These are phyloP conservation scores for Aethes cnicana DNA, from an alignment of 2,888 invertebrate genomes.

Conservation along the genomic window DNA sequence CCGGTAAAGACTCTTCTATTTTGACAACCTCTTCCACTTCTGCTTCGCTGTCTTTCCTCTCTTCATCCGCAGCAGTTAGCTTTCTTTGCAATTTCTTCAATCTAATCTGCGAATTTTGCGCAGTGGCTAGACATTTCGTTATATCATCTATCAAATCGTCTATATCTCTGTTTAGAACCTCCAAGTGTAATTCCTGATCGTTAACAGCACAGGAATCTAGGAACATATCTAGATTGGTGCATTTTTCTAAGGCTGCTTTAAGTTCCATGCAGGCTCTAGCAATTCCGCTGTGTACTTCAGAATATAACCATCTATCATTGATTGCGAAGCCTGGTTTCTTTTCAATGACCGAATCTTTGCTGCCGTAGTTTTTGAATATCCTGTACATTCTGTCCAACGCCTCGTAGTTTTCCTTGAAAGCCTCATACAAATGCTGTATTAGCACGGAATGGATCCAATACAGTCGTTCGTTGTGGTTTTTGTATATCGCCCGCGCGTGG, in stretches of 20 bases:
- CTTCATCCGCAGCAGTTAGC: conserved; percentile 42
- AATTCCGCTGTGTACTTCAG: conserved; percentile 68
- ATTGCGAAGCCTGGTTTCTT: conserved; percentile 59
- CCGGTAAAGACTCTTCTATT: conserved; percentile 64
- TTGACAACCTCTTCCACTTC: conserved; percentile 47
- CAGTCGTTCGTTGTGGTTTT: conserved; percentile 70
- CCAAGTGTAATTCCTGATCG: conserved; percentile 61
- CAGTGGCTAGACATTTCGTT: conserved; percentile 58
- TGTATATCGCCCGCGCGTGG: conserved; percentile 52
- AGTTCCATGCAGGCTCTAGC: conserved; percentile 65
- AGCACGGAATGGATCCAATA: conserved; percentile 68
- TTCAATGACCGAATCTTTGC: conserved; percentile 41
- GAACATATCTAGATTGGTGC: conserved; percentile 66
- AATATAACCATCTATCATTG: conserved; percentile 65
- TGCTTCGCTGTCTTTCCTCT: conserved; percentile 41
- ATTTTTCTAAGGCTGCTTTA: conserved; percentile 63
- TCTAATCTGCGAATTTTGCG: conserved; percentile 64
- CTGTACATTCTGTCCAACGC: conserved; percentile 68
- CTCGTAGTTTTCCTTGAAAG: conserved; percentile 58
- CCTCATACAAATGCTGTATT: conserved; percentile 50
- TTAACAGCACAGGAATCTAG: conserved; percentile 70
- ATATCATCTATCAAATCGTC: conserved; percentile 64
- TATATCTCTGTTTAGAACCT: conserved; percentile 63
- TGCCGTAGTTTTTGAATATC: conserved; percentile 64
- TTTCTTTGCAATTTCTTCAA: conserved; percentile 65